Evolutionary conservation across 2,888 invertebrate genomes (phyloP).

Genomic region (Nudaria mundana): DNA sequence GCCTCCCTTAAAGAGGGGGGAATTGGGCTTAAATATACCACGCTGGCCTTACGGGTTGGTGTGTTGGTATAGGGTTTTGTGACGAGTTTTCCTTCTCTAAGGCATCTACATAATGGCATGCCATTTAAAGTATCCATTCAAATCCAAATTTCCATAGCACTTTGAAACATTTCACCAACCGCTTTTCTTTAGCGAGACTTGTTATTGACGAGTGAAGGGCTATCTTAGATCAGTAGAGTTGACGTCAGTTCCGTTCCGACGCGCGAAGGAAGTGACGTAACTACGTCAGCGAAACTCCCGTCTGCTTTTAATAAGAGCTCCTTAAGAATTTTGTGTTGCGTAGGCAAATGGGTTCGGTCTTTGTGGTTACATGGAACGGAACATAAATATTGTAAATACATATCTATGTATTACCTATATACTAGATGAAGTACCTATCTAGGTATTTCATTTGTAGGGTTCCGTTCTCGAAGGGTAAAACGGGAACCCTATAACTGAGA

Average conservation of each 20-base stretch:
- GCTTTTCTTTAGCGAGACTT: conserved; percentile 5
- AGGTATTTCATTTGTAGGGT: too few relatives aligned
- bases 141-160: conserved; percentile 5
- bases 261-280: conserved; percentile 26
- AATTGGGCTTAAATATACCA: too few relatives aligned
- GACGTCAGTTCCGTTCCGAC: conserved; percentile 25
- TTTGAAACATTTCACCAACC: neutral
- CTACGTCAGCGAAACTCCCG: conserved; percentile 24
- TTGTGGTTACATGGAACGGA: neutral
- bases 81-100: too few relatives aligned
- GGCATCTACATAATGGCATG: neutral
- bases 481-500: too few relatives aligned
- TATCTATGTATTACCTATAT: too few relatives aligned
- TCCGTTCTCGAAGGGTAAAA: too few relatives aligned
- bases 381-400: neutral
- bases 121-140: neutral
- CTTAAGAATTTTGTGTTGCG: conserved; percentile 1
- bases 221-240: conserved; percentile 15
- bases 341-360: conserved; percentile 10
- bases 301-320: conserved; percentile 14
- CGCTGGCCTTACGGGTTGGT: too few relatives aligned
- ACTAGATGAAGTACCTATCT: too few relatives aligned
- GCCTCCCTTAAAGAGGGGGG: too few relatives aligned
- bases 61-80: too few relatives aligned
- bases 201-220: conserved; percentile 23